Percentiles rank a stretch among this genome's conserved stretches.
Evolutionary conservation across 2,888 invertebrate genomes (phyloP).

Genomic region (Noctuana brunneofusca): DNA sequence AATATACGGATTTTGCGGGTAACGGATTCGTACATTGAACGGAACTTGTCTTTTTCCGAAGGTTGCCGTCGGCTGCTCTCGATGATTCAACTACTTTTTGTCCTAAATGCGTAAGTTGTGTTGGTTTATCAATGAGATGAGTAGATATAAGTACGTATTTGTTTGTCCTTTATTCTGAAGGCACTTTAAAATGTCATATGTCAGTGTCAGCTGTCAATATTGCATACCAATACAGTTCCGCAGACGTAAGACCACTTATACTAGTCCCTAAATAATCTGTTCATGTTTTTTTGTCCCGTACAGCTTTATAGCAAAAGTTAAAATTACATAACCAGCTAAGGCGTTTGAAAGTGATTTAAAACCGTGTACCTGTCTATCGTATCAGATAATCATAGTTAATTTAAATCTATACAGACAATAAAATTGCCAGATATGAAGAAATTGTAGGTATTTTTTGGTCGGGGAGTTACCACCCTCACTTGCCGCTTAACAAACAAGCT

Average conservation of each 20-base stretch:
- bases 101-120: slow-evolving; percentile 12
- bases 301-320: no score
- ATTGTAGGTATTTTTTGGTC: no score
- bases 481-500: no score
- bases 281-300: no score
- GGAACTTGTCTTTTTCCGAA: slow-evolving; percentile 22
- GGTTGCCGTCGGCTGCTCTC: slow-evolving; percentile 13
- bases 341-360: no score
- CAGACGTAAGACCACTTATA: background rate
- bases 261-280: no score
- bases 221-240: background rate
- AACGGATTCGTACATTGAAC: background rate
- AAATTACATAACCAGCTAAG: no score
- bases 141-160: background rate
- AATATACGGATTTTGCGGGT: slow-evolving; percentile 22
- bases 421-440: no score
- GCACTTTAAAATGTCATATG: slow-evolving; percentile 53
- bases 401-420: no score
- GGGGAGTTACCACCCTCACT: no score
- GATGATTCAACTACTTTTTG: slow-evolving; percentile 29
- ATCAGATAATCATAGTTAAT: no score
- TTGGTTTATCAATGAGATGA: slow-evolving; percentile 22
- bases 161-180: slow-evolving; percentile 12
- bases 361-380: no score
- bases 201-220: slow-evolving; percentile 49